Evolutionary conservation across 2,888 invertebrate genomes (phyloP), one percentile per base, ranked within the genome.

Genomic region (Octonoba sinensis): DNA sequence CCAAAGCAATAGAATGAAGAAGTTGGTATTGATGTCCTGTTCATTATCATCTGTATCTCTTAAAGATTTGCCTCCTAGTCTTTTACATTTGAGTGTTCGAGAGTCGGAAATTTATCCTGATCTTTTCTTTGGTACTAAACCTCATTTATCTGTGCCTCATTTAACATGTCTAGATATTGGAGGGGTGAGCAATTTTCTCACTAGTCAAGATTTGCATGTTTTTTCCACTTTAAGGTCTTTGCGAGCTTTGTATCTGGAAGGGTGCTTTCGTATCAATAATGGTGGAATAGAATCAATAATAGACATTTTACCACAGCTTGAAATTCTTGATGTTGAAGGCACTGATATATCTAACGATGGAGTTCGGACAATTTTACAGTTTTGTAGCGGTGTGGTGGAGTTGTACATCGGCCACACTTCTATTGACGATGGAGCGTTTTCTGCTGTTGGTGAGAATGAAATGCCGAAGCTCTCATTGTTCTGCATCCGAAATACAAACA

Each of bases 261-360:
- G 71, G 11, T 75, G 75, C 51, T 69, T 64, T 51, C 64, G 83
- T 0, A 71, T 83, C 46, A 83, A 83, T 27, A 67, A 67, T 62
- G 83, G 66, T n/a, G 83, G 83, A 3, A 71, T 83, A 22, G 75
- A 79, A 22, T 69, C 74, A 1, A 65, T 83, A 6, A 22, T 54
- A 12, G 56, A 56, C 1, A 74, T 83, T 20, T 59, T 83, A n/a
- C 65, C 66, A n/a, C 78, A 79, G 3, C 65, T 83, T 4, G 65
- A 75, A 36, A 60, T 79, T 44, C 54, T 83, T 11, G 79, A 83
- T 65, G 67, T 83, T 8, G 83, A 83, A 62, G 79, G 79, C 1
- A 83, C 83, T 24, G 79, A 79, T 47, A 75, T 83, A n/a, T 71
- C 74, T n/a, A 66, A 83, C 54, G 71, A 71, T 12, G 75, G 83